Conservation (phyloP, 2,113 vertebrate species). For the Aspidoscelis tigris region DNA sequence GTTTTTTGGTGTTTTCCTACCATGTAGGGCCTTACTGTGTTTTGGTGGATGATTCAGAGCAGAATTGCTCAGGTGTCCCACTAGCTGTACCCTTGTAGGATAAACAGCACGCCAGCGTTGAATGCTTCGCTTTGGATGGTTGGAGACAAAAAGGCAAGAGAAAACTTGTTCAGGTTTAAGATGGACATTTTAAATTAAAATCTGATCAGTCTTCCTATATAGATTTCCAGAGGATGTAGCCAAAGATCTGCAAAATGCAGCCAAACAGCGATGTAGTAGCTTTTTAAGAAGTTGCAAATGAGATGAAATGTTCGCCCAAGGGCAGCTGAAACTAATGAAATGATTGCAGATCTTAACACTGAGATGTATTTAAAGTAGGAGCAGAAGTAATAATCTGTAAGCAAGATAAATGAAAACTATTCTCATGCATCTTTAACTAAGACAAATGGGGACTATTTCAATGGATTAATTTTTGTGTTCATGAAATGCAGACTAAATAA, state of each 20-base stretch:
- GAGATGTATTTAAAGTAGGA: slow-evolving; percentile 54
- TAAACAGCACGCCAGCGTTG: not conserved
- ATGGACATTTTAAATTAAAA: slow-evolving; percentile 26
- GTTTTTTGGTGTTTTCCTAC: slow-evolving; percentile 54
- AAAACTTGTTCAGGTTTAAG: not conserved
- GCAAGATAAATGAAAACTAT: not conserved
- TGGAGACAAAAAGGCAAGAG: slow-evolving; percentile 19
- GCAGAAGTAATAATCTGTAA: slow-evolving; percentile 43
- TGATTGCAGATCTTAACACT: not conserved
- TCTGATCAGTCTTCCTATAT: slow-evolving; percentile 2
- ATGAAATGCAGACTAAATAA: slow-evolving; percentile 50
- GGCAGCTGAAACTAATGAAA: slow-evolving; percentile 4
- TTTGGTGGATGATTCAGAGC: not conserved
- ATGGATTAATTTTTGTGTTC: slow-evolving; percentile 46
- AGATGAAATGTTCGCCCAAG: slow-evolving; percentile 6
- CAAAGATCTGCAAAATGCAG: slow-evolving; percentile 53
- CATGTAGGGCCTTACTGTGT: slow-evolving; percentile 59
- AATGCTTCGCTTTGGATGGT: slow-evolving; percentile 45
- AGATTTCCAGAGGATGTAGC: slow-evolving; percentile 49
- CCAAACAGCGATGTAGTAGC: slow-evolving; percentile 38
- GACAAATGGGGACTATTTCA: not conserved
- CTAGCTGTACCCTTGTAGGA: not conserved
- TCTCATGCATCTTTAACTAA: not conserved
- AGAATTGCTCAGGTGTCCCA: not conserved
- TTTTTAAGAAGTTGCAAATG: slow-evolving; percentile 53